phyloP scores from a whole-genome alignment of 2,888 invertebrate genomes.

The Adelphocoris suturalis region DNA sequence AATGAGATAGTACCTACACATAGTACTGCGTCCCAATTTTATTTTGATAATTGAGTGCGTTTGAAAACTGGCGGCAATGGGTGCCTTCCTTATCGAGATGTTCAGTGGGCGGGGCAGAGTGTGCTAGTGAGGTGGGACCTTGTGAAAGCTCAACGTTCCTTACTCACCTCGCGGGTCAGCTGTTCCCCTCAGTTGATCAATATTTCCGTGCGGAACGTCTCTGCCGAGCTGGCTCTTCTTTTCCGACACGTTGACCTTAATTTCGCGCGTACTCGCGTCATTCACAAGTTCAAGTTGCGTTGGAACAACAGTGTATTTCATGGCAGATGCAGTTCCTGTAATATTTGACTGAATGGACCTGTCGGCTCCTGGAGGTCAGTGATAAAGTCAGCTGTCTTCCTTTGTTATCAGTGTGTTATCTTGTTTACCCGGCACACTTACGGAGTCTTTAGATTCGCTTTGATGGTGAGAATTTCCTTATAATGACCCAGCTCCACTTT shows the following conservation, averaged over 20 bases:
- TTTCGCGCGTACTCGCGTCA: neutral
- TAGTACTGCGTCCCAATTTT: no score
- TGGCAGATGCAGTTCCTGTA: neutral
- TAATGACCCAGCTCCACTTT: neutral
- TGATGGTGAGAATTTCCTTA: no score
- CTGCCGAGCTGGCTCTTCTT: neutral
- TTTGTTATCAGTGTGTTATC: neutral
- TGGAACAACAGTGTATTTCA: neutral
- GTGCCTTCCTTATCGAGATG: neutral
- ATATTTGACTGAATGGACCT: neutral
- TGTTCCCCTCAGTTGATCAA: constrained; percentile 13
- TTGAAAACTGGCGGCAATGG: neutral
- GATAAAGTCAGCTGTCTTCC: neutral
- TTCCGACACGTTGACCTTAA: neutral
- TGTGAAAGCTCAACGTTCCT: neutral
- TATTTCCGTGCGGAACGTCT: neutral
- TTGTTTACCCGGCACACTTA: neutral
- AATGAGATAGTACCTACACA: no score
- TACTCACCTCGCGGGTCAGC: constrained; percentile 1
- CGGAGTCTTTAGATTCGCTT: neutral
- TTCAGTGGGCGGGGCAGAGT: neutral
- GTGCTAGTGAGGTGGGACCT: neutral
- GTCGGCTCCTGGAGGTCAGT: neutral
- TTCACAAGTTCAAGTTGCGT: neutral
- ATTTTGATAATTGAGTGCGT: neutral